A percentile compares a stretch with the other conserved stretches of the same genome.
These are phyloP conservation scores for Pimephales promelas DNA, from an alignment of 2,113 vertebrate genomes.

Conservation along the genomic window DNA sequence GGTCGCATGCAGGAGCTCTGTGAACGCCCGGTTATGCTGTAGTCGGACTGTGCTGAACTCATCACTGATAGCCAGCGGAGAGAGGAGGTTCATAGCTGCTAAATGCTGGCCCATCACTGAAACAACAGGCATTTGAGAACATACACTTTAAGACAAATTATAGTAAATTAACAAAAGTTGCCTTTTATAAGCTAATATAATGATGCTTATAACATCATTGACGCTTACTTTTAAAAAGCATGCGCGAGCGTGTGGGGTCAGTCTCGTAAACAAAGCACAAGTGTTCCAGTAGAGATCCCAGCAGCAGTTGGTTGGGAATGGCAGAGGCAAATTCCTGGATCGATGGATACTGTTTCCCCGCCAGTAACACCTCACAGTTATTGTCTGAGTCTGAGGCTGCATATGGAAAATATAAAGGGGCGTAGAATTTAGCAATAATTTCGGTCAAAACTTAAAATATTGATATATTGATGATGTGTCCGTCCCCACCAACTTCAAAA, in stretches of 20 bases:
- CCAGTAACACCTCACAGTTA: constrained; percentile 77
- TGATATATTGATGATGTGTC: no score
- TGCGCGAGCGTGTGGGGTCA: constrained; percentile 81
- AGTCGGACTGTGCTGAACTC: constrained; percentile 93
- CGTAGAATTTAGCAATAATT: no score
- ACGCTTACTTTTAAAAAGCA: constrained; percentile 86
- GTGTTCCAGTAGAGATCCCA: constrained; percentile 92
- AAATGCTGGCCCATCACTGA: constrained; percentile 90
- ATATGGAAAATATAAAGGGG: background rate
- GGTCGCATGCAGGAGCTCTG: constrained; percentile 82
- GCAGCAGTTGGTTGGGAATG: constrained; percentile 91
- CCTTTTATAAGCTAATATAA: background rate
- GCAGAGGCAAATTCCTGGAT: constrained; percentile 83
- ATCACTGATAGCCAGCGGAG: constrained; percentile 89
- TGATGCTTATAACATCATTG: no score
- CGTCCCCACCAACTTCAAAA: no score
- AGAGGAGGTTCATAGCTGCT: constrained; percentile 88
- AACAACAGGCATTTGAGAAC: constrained; percentile 1
- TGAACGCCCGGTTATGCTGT: constrained; percentile 91
- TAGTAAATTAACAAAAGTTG: background rate
- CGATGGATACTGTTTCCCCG: constrained; percentile 71
- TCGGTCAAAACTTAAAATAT: no score
- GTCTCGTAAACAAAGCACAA: constrained; percentile 90
- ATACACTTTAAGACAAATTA: background rate
- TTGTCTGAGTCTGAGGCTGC: constrained; percentile 86